Percentiles rank a stretch among this genome's conserved stretches.
Evolutionary conservation across 2,888 invertebrate genomes (phyloP).

Genomic region (Coremacera marginata): DNA sequence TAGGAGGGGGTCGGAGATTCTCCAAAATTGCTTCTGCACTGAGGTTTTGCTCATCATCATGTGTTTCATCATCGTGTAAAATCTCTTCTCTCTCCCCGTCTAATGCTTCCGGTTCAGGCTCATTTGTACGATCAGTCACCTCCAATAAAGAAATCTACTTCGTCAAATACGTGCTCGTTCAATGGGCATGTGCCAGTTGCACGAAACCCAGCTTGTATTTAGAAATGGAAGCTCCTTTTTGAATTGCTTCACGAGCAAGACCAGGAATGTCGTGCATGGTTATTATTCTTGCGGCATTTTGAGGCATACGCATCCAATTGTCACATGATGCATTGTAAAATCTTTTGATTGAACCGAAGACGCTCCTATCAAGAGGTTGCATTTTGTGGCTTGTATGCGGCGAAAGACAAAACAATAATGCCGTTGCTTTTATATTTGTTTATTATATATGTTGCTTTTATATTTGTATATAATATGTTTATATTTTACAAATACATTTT

Average conservation of each 20-base stretch:
- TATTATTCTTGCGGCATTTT: neutral
- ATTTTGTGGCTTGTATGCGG: neutral
- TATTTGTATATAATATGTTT: no score
- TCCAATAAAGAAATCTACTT: neutral
- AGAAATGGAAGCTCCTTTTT: no score
- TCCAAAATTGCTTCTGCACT: no score
- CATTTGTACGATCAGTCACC: conserved; percentile 1
- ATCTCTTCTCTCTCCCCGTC: conserved; percentile 5
- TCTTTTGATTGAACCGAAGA: neutral
- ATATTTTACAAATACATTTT: no score
- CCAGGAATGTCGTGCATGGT: neutral
- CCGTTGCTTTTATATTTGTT: no score
- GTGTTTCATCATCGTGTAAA: neutral
- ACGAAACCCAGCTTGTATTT: no score
- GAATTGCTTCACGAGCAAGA: no score
- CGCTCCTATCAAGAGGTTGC: neutral
- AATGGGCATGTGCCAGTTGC: no score
- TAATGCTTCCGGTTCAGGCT: conserved; percentile 1
- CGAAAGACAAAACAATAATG: neutral
- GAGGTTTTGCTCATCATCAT: neutral
- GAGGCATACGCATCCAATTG: neutral
- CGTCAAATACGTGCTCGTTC: no score
- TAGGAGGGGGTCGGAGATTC: no score
- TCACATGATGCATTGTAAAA: conserved; percentile 1
- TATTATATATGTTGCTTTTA: no score